Evolutionary conservation across 2,888 invertebrate genomes (phyloP), one percentile per base, ranked within the genome.

Genomic region (Melinopterus prodromus): DNA sequence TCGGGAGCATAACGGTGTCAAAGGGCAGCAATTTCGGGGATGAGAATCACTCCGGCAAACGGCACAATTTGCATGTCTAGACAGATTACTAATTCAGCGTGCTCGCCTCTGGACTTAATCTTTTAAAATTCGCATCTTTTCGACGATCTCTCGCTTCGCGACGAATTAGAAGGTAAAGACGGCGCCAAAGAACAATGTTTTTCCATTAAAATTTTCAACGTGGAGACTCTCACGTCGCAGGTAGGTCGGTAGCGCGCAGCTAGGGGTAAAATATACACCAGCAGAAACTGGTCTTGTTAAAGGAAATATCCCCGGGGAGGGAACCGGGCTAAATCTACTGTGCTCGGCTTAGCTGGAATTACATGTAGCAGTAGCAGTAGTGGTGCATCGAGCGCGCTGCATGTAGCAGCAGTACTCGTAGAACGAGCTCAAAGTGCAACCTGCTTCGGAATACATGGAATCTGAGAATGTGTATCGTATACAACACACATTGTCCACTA

Each of bases 321-420:
- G 53, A 53, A 12, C 53, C 53, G 53, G 53, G 12, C 53, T 53
- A 53, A 53, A 53, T 53, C 53, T 4, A 53, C 53, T 53, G 53
- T 53, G 53, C 53, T 53, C 53, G 53, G 53, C 53, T 53, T 53
- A 53, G 53, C 53, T 53, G 53, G 53, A 53, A 53, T 53, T 53
- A 53, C 53, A 53, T 53, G 12, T 12, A 53, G 53, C 53, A 53
- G 9, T 53, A 2, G 53, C 53, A n/a, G n/a, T 53, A 1, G 53
- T 53, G 53, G 9, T 53, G 53, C 12, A 7, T 0, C 12, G 53
- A 53, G 5, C 5, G 38, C 6, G 53, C 12, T 53, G 3, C 26
- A 26, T 26, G 26, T 26, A 26, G 26, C 26, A 26, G n/a, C n/a
- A 26, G 26, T 3, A 26, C 26, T 26, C 26, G 26, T 3, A 1